phyloP scores from a whole-genome alignment of 2,113 vertebrate species.

The Poeciliopsis prolifica region DNA sequence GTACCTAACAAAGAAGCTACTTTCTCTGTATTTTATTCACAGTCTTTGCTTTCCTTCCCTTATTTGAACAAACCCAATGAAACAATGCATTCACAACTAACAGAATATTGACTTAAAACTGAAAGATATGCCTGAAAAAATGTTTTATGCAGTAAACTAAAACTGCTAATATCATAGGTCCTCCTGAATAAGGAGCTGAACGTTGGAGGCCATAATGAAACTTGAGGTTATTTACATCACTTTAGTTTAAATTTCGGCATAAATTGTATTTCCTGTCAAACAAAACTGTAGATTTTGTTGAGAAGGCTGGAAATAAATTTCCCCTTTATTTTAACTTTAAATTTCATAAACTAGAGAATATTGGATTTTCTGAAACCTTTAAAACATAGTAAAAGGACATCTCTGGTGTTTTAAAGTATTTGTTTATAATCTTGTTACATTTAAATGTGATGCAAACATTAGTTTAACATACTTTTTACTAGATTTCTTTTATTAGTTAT shows the following conservation, averaged over 20 bases:
- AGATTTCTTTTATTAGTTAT: background rate
- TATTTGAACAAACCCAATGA: slow-evolving; percentile 3
- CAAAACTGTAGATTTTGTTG: background rate
- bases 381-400: background rate
- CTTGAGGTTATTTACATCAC: background rate
- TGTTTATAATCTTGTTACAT: background rate
- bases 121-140: background rate
- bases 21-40: background rate
- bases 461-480: background rate
- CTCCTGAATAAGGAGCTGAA: background rate
- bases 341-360: background rate
- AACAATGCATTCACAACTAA: slow-evolving; percentile 1
- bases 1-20: background rate
- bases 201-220: background rate
- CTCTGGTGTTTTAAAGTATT: background rate
- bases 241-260: background rate
- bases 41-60: background rate
- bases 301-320: background rate
- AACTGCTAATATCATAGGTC: background rate
- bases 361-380: background rate
- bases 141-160: background rate
- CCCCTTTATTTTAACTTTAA: background rate
- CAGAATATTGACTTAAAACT: background rate
- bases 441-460: background rate
- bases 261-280: background rate